Conservation (phyloP, 2,113 vertebrate species). For the Carassius gibelio region DNA sequence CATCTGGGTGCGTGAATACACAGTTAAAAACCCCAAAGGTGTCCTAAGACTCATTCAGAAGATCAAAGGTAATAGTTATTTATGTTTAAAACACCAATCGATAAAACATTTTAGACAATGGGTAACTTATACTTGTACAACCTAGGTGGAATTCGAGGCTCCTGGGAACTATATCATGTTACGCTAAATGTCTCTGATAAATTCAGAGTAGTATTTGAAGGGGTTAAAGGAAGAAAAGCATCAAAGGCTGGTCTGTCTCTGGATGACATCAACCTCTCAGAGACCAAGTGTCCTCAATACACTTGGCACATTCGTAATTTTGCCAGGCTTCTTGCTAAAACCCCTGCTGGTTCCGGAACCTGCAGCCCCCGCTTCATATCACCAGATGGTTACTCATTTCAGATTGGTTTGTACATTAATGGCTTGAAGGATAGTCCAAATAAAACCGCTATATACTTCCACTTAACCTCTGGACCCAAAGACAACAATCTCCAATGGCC, state of each 20-base stretch:
- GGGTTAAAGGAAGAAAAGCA: slow-evolving; percentile 61
- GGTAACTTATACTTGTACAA: background rate
- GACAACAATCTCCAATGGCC: too few species aligned
- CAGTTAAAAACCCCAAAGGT: slow-evolving; percentile 65
- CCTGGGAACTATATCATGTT: too few species aligned
- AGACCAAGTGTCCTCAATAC: slow-evolving; percentile 86
- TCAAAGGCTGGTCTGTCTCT: slow-evolving; percentile 84
- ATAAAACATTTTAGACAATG: too few species aligned
- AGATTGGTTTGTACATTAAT: slow-evolving; percentile 53
- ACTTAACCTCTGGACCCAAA: too few species aligned
- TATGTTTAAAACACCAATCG: background rate
- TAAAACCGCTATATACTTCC: too few species aligned
- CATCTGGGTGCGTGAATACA: slow-evolving; percentile 68
- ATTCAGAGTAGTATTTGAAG: too few species aligned
- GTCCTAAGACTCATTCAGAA: slow-evolving; percentile 72
- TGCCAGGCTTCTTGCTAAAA: slow-evolving; percentile 71
- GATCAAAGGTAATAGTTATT: slow-evolving; percentile 76
- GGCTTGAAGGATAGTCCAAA: slow-evolving; percentile 36
- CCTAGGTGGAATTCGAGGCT: slow-evolving; percentile 58
- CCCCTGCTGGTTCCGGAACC: slow-evolving; percentile 55
- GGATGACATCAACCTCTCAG: slow-evolving; percentile 93
- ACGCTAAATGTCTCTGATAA: too few species aligned
- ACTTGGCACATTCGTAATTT: slow-evolving; percentile 87
- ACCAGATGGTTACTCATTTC: slow-evolving; percentile 84
- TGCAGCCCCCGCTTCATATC: slow-evolving; percentile 86